Evolutionary conservation across 2,888 invertebrate species (phyloP).

Genomic region (Emmelina monodactyla): DNA sequence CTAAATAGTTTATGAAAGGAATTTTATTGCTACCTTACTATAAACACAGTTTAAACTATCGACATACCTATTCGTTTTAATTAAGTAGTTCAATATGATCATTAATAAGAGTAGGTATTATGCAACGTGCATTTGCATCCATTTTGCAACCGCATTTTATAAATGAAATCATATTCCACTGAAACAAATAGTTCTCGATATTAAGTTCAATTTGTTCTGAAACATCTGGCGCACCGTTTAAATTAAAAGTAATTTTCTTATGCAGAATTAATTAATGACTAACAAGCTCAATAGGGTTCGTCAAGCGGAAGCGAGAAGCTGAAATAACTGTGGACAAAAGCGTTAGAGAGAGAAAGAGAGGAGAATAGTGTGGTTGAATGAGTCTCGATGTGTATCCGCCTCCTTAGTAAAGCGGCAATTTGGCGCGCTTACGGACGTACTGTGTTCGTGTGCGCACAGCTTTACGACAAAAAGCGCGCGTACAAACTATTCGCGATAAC

Average conservation of each 20-base stretch:
- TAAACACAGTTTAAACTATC: no score
- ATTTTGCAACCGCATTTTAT: conserved; percentile 5
- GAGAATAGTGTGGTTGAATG: conserved; percentile 48
- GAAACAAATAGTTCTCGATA: no score
- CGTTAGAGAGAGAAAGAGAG: conserved; percentile 26
- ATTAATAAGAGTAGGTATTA: no score
- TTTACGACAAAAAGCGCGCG: conserved; percentile 36
- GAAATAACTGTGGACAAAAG: conserved; percentile 21
- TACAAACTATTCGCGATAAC: conserved; percentile 19
- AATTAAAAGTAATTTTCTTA: conserved; percentile 66
- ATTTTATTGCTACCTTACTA: no score
- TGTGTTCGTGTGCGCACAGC: conserved; percentile 20
- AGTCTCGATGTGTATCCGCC: conserved; percentile 46
- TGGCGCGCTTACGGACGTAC: conserved; percentile 56
- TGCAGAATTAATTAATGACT: conserved; percentile 67
- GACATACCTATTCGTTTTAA: no score
- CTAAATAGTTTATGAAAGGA: no score
- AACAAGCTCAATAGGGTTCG: conserved; percentile 66
- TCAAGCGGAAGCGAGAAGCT: conserved; percentile 54
- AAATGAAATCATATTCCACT: neutral
- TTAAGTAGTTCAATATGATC: no score
- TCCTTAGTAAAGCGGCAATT: conserved; percentile 64
- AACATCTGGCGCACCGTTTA: conserved; percentile 56
- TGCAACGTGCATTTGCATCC: conserved; percentile 18
- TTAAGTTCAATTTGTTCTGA: conserved; percentile 16